These are phyloP conservation scores for Coregonus suidteri DNA, from an alignment of 2,797 vertebrate genomes.

Conservation along the genomic window DNA sequence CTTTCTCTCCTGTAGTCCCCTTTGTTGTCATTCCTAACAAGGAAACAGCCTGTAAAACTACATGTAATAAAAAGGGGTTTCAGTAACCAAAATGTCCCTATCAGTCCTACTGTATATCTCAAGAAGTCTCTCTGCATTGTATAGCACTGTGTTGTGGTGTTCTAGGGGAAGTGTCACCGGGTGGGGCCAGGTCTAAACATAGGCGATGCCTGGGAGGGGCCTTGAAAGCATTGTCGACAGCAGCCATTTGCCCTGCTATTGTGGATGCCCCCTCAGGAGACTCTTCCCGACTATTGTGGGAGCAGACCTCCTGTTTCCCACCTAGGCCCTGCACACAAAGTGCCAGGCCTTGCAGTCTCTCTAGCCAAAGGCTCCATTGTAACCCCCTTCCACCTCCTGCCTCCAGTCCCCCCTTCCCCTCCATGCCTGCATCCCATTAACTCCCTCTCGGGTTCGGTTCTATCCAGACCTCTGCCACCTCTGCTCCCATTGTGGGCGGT, in stretches of 20 bases:
- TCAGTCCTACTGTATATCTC: background rate
- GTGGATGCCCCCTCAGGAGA: slow-evolving; percentile 63
- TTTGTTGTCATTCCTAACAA: background rate
- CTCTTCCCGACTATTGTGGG: slow-evolving; percentile 66
- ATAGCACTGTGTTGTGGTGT: slow-evolving; percentile 21
- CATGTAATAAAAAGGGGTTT: slow-evolving; percentile 16
- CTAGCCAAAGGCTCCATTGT: slow-evolving; percentile 65
- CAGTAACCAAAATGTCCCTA: background rate
- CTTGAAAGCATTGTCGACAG: slow-evolving; percentile 69
- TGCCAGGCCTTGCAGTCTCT: slow-evolving; percentile 55
- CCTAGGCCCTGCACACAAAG: slow-evolving; percentile 59
- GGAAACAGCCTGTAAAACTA: background rate
- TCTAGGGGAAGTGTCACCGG: slow-evolving; percentile 65
- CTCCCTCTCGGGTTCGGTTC: background rate
- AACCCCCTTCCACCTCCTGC: slow-evolving; percentile 21
- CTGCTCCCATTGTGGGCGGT: slow-evolving; percentile 54
- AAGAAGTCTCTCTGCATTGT: background rate
- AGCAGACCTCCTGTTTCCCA: slow-evolving; percentile 69
- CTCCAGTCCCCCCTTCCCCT: slow-evolving; percentile 16
- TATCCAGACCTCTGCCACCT: slow-evolving; percentile 16
- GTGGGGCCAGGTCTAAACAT: slow-evolving; percentile 53
- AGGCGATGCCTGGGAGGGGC: slow-evolving; percentile 48
- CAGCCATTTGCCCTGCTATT: slow-evolving; percentile 68
- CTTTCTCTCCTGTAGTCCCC: too few relatives aligned
- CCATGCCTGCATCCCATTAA: slow-evolving; percentile 30